Conservation (phyloP, 35 echinoderm and acorn worm species). For the Hemicentrotus pulcherrimus region DNA sequence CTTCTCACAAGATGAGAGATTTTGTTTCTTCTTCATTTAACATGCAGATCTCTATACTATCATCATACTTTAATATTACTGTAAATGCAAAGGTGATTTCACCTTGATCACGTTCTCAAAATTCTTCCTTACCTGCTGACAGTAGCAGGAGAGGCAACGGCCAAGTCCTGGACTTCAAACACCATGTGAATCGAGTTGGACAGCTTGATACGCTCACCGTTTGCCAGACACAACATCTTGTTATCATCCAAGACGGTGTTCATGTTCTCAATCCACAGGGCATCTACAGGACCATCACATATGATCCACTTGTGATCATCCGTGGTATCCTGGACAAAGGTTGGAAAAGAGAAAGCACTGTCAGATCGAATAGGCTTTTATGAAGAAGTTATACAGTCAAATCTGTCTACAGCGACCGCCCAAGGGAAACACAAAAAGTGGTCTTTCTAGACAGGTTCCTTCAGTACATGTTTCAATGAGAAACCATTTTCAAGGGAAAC, state of each 20-base stretch:
- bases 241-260: slow-evolving; percentile 99
- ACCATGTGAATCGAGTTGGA: slow-evolving; percentile 94
- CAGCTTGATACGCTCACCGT: slow-evolving; percentile 96
- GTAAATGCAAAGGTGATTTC: too few species aligned
- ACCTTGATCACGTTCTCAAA: too few species aligned
- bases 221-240: slow-evolving; percentile 97
- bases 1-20: too few species aligned
- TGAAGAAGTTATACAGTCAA: too few species aligned
- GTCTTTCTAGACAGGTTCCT: too few species aligned
- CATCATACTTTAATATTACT: too few species aligned
- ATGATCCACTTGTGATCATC: slow-evolving; percentile 99
- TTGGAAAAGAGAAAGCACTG: background rate
- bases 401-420: too few species aligned
- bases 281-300: slow-evolving; percentile 98
- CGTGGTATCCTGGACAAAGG: slow-evolving; percentile 71
- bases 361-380: background rate
- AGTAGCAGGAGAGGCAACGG: slow-evolving; percentile 96
- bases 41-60: too few species aligned
- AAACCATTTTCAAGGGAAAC: too few species aligned
- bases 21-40: too few species aligned
- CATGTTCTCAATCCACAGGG: slow-evolving; percentile 99
- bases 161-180: slow-evolving; percentile 99
- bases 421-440: too few species aligned
- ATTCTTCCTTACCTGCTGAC: slow-evolving; percentile 76
- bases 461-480: too few species aligned